Percentiles rank a stretch among this genome's conserved stretches.
phyloP scores from a whole-genome alignment of 2,113 vertebrate genomes.

The Geococcyx californianus region DNA sequence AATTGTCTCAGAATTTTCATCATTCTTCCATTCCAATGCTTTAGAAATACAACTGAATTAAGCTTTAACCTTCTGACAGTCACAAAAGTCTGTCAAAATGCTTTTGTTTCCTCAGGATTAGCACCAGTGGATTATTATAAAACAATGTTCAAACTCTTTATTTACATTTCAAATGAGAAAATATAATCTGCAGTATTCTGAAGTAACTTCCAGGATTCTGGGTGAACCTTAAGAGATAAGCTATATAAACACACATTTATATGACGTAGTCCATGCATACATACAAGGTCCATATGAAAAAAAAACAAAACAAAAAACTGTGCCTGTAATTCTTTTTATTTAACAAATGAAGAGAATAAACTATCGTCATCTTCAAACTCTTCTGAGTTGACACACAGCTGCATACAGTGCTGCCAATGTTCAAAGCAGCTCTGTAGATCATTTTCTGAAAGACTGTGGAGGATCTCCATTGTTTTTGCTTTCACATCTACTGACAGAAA shows the following conservation, averaged over 20 bases:
- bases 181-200: neutral
- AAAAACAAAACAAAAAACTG: too few relatives aligned
- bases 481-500: too few relatives aligned
- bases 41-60: neutral
- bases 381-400: too few relatives aligned
- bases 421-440: too few relatives aligned
- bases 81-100: neutral
- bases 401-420: too few relatives aligned
- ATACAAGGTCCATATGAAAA: too few relatives aligned
- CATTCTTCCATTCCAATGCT: neutral
- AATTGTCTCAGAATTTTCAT: neutral
- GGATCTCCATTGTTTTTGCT: too few relatives aligned
- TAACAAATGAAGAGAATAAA: too few relatives aligned
- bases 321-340: too few relatives aligned
- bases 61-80: neutral
- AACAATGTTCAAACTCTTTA: neutral
- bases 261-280: too few relatives aligned
- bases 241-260: neutral
- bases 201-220: neutral
- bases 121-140: neutral
- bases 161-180: neutral
- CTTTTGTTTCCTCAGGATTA: neutral
- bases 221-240: neutral
- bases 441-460: too few relatives aligned
- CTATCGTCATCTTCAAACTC: too few relatives aligned